Conservation (phyloP, 1,140 invertebrate genomes). For the Parapsyche elsis region DNA sequence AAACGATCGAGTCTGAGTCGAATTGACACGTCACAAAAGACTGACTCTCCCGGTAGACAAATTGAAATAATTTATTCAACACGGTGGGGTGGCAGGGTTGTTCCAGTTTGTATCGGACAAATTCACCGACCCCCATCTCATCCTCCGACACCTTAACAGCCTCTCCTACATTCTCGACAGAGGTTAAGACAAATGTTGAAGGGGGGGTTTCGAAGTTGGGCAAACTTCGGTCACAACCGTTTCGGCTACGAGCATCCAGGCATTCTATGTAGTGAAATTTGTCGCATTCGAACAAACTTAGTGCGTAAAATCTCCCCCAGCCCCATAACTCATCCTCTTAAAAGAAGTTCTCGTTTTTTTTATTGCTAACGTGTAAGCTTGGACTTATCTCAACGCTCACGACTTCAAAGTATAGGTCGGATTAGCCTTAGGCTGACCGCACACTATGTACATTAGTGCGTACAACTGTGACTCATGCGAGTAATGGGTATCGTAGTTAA, state of each 20-base stretch:
- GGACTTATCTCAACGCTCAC: too few species aligned
- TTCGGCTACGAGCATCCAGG: neutral
- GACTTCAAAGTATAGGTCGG: too few species aligned
- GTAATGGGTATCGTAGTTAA: too few species aligned
- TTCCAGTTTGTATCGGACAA: neutral
- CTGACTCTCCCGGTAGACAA: neutral
- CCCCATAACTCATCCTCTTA: neutral
- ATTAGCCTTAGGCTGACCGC: too few species aligned
- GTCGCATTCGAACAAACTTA: constrained; percentile 7
- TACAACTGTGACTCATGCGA: too few species aligned
- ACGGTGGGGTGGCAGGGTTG: neutral
- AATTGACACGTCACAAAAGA: constrained; percentile 19
- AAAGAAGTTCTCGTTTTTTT: too few species aligned
- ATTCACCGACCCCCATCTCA: neutral
- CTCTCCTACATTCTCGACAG: too few species aligned
- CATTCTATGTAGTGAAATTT: neutral
- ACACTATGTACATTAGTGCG: too few species aligned
- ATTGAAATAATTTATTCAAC: constrained; percentile 18
- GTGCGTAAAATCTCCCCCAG: neutral
- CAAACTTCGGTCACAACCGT: neutral
- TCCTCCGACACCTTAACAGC: neutral
- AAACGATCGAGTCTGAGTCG: neutral
- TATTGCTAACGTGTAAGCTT: too few species aligned
- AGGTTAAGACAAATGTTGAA: neutral
- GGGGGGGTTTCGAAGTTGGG: neutral